phyloP scores from a whole-genome alignment of 2,888 invertebrate species.

The Lithophane socia region DNA sequence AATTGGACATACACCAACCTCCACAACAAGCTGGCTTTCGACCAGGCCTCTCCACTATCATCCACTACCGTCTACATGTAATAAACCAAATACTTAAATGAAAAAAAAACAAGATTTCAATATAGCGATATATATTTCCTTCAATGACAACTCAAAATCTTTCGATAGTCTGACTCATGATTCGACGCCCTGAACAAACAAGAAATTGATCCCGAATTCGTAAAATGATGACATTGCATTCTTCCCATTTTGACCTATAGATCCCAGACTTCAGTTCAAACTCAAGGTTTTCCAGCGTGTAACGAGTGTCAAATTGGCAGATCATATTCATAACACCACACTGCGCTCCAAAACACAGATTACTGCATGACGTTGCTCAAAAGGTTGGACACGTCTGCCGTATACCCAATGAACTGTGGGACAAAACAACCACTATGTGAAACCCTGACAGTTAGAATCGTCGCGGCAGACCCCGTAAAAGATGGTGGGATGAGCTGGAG shows the following conservation, averaged over 20 bases:
- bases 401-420: background rate
- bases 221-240: too few relatives aligned
- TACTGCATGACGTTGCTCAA: background rate
- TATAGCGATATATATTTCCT: background rate
- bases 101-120: background rate
- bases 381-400: background rate
- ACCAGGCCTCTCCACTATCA: too few relatives aligned
- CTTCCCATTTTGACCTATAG: too few relatives aligned
- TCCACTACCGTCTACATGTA: too few relatives aligned
- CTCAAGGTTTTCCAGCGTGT: too few relatives aligned
- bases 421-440: background rate
- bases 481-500: background rate
- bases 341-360: background rate
- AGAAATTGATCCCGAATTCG: too few relatives aligned
- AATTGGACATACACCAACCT: background rate
- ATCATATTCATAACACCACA: too few relatives aligned
- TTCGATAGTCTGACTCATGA: too few relatives aligned
- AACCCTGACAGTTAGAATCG: background rate
- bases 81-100: too few relatives aligned
- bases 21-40: background rate
- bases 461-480: background rate
- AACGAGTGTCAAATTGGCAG: too few relatives aligned
- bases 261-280: too few relatives aligned
- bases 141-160: background rate
- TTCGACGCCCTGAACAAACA: too few relatives aligned